Base-by-base conservation (phyloP, 2,888 invertebrate species). In the Mamestra brassicae region DNA sequence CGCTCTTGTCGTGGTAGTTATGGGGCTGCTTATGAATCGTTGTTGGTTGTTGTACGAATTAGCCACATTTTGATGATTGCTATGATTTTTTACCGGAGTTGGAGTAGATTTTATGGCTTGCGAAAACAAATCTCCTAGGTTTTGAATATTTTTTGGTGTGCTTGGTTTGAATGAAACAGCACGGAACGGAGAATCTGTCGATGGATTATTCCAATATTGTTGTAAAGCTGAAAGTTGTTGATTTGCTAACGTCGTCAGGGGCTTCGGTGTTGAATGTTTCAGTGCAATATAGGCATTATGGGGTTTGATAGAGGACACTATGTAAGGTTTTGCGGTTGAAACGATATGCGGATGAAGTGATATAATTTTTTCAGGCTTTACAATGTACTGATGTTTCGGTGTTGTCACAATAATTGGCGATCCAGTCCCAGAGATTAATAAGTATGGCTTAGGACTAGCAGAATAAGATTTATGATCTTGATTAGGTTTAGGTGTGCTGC, bases 211-310 rank as follows among this genome's bases (percentile, higher is more conserved):
- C 96, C 96, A 96, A 85, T 90, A 94, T 42, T 95, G 89, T 86
- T 95, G 95, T 76, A 96, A 90, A 61, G 92, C 90, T 34, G 93
- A 89, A 36, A 96, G 89, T 78, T 96, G 96, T 80, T 95, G 91
- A 83, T 94, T 93, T 26, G 93, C 92, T 65, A 94, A 78, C 3
- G 94, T 94, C 55, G 95, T 92, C 15, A 93, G 78, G 36, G 95
- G 95, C 81, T 94, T 95, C 52, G 91, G 80, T 2, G 96, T 95
- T 2, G 95, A 92, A 69, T 92, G 93, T 71, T 92, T 90, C 55
- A 92, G 87, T 13, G 90, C 75, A 70, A 88, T 77, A 58, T 89
- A 92, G 10, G 85, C 81, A 81, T 92, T 91, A 65, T 92, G 87
- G 36, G 93, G 91, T 85, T 91, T 92, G 0, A 86, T 80, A 4